Evolutionary conservation across 1,140 invertebrate species (phyloP), one percentile per base, ranked within the genome.

Genomic region (Lepidotrigona ventralis): DNA sequence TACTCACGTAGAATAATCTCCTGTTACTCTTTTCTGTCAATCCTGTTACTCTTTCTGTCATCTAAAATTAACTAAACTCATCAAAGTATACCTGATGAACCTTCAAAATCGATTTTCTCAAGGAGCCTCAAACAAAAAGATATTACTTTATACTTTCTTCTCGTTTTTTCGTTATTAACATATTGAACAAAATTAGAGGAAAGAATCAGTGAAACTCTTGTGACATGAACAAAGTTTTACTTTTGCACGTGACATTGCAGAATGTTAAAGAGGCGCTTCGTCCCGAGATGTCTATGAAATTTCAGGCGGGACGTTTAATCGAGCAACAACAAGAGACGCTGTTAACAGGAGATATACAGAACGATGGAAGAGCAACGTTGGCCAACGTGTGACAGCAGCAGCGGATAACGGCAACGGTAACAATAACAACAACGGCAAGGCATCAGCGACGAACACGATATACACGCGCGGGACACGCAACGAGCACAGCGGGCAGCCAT

Each of bases 401-500:
- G 66, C 51, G 71, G 26, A 81, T 85, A 84, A 72, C 33, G 80
- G 79, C 63, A 85, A 75, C 63, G 76, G 51, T 53, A 81, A 81
- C 71, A 81, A 46, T 77, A 87, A 73, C 72, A 83, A 79, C 78
- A 80, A 46, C 66, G 73, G 66, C 53, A 23, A 63, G 75, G 68
- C 58, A 87, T 83, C 85, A 75, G 72, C 83, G 83, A 84, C 78
- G 80, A 29, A 60, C 74, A 78, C 84, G 75, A 89, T 86, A 86
- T 84, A 88, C 83, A 89, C 80, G 83, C 81, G 78, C 75, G 75
- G 72, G 87, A 80, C 90, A 90, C 87, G 86, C 91, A 90, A 91
- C 84, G 79, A 84, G 87, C 87, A 83, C 87, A 84, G 79, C 82
- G 73, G 86, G 76, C 88, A 90, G 91, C 88, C 86, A 82, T 93